These are phyloP conservation scores for Eospalax fontanierii DNA, from an alignment of 2,797 vertebrate genomes.

Conservation along the genomic window DNA sequence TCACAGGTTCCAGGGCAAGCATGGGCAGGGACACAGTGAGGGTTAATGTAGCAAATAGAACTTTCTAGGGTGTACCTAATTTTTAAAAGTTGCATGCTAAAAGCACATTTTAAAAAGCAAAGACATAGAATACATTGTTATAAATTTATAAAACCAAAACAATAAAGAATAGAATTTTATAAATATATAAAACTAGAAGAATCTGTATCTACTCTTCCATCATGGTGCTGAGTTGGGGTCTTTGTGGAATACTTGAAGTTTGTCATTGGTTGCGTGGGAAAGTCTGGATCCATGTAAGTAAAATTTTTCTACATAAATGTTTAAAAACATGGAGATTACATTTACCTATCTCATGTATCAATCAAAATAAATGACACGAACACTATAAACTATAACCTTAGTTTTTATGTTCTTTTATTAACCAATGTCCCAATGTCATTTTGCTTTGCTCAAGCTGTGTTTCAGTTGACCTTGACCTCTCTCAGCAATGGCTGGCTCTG, in stretches of 20 bases:
- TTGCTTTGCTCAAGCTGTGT: not conserved
- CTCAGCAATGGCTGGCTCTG: not conserved
- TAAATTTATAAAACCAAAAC: not conserved
- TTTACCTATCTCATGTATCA: not conserved
- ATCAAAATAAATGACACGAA: not conserved
- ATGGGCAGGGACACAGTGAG: not conserved
- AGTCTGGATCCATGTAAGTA: not conserved
- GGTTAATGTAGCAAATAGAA: not conserved
- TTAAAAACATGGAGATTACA: not conserved
- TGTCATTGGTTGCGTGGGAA: not conserved
- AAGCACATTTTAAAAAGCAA: not conserved
- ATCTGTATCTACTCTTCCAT: not conserved
- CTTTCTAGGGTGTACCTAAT: not conserved
- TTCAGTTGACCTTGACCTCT: not conserved
- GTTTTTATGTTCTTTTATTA: not conserved
- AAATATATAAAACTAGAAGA: not conserved
- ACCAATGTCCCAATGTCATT: not conserved
- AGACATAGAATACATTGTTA: not conserved
- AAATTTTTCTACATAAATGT: not conserved
- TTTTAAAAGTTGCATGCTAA: slow-evolving; percentile 24
- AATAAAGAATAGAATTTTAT: not conserved
- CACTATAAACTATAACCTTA: not conserved
- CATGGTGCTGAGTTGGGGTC: not conserved
- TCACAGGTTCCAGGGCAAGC: not conserved
- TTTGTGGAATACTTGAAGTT: not conserved